These are phyloP conservation scores for Ashinkailepas kermadecensis DNA, from an alignment of 2,888 invertebrate genomes.

Conservation along the genomic window DNA sequence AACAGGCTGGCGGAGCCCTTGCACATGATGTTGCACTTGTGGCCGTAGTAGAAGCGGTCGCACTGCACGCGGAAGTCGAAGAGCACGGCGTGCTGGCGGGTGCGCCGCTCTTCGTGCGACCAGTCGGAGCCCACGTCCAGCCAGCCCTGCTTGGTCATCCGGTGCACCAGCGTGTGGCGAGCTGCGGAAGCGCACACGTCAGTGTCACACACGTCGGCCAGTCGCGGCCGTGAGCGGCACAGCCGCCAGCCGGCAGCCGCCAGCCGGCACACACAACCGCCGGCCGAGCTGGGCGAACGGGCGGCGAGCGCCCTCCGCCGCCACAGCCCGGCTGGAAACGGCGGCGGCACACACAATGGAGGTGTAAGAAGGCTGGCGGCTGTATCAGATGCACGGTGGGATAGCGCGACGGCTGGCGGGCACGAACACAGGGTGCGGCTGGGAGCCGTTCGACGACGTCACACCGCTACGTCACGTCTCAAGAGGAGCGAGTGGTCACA, in stretches of 20 bases:
- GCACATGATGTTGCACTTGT: constrained; percentile 42
- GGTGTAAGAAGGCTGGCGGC: neutral
- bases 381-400: neutral
- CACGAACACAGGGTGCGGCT: neutral
- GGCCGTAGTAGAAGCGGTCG: constrained; percentile 45
- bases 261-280: neutral
- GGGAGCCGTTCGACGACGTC: neutral
- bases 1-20: constrained; percentile 38
- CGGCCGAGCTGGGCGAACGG: neutral
- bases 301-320: neutral
- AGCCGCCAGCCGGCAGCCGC: too few species aligned
- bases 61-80: constrained; percentile 43
- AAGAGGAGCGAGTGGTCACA: neutral
- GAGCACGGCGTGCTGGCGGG: constrained; percentile 51
- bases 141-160: constrained; percentile 77
- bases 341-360: neutral
- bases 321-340: neutral
- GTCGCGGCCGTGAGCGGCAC: neutral
- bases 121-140: constrained; percentile 76
- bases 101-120: constrained; percentile 70
- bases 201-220: neutral
- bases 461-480: too few species aligned
- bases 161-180: constrained; percentile 84
- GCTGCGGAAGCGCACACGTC: constrained; percentile 48
- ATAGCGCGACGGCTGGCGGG: neutral